These are phyloP conservation scores for Polyommatus iphigenia DNA, from an alignment of 2,888 invertebrate genomes.

Conservation along the genomic window DNA sequence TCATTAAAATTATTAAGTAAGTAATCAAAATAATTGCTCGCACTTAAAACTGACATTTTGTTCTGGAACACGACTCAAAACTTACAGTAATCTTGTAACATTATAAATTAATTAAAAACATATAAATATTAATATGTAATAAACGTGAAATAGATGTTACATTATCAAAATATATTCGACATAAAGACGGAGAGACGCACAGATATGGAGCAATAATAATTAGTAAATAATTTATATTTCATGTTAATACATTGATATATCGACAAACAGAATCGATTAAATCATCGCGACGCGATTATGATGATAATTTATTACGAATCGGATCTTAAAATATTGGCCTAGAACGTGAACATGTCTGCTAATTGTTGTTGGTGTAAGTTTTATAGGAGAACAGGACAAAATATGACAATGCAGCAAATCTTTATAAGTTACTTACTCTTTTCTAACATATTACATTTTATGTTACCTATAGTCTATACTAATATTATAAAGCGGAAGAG, in stretches of 20 bases:
- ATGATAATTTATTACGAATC: not conserved
- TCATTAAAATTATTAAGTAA: not conserved
- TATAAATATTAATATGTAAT: conserved; percentile 3
- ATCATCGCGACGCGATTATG: not conserved
- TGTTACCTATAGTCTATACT: no score
- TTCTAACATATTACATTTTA: no score
- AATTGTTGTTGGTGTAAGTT: not conserved
- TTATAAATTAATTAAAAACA: not conserved
- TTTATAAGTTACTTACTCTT: no score
- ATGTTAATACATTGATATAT: conserved; percentile 19
- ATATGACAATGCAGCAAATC: no score
- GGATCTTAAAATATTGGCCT: conserved; percentile 15
- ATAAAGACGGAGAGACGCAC: not conserved
- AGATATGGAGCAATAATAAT: conserved; percentile 22
- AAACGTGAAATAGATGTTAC: not conserved
- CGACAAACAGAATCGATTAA: not conserved
- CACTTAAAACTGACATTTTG: not conserved
- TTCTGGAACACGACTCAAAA: not conserved
- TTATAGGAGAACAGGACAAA: not conserved
- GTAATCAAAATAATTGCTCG: not conserved
- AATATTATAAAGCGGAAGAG: no score
- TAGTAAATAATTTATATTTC: conserved; percentile 11
- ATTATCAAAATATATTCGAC: conserved; percentile 12
- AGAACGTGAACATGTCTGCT: not conserved
- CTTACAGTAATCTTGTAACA: not conserved